Conservation (phyloP, 2,113 vertebrate genomes). For the Pelecanus crispus region DNA sequence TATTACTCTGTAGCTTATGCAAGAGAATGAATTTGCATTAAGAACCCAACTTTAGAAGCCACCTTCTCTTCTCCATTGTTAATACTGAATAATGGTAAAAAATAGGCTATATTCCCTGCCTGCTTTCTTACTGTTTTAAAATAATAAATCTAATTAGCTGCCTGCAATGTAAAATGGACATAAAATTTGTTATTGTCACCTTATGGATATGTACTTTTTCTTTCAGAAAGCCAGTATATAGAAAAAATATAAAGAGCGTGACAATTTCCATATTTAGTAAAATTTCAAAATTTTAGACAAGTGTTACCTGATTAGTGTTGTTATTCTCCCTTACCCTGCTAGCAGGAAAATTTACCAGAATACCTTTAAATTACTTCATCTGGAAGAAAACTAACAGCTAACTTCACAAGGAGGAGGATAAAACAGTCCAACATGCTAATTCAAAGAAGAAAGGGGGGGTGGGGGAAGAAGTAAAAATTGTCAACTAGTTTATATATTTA, state of each 20-base stretch:
- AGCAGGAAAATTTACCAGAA: neutral
- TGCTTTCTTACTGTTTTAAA: conserved; percentile 17
- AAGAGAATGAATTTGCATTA: conserved; percentile 65
- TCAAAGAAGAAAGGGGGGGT: neutral
- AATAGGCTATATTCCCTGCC: neutral
- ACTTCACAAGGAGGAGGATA: neutral
- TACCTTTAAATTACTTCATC: neutral
- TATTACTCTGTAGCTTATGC: conserved; percentile 55
- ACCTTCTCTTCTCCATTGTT: conserved; percentile 55
- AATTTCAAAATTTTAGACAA: neutral
- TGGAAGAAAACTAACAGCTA: neutral
- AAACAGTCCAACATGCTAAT: neutral
- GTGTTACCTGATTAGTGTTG: neutral
- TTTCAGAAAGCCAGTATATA: neutral
- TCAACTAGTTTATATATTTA: neutral
- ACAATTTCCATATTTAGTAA: neutral
- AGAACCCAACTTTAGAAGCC: conserved; percentile 59
- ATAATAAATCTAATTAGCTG: conserved; percentile 1
- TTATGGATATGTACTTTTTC: neutral
- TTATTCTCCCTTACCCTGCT: neutral
- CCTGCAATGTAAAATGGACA: neutral
- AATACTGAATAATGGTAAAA: conserved; percentile 33
- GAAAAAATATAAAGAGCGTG: neutral
- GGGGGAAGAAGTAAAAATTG: neutral
- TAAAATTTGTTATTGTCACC: neutral